These are phyloP conservation scores for Nemopilema nomurai DNA, from an alignment of 30 jellyfish, hydroid and myxozoan species.

Conservation along the genomic window DNA sequence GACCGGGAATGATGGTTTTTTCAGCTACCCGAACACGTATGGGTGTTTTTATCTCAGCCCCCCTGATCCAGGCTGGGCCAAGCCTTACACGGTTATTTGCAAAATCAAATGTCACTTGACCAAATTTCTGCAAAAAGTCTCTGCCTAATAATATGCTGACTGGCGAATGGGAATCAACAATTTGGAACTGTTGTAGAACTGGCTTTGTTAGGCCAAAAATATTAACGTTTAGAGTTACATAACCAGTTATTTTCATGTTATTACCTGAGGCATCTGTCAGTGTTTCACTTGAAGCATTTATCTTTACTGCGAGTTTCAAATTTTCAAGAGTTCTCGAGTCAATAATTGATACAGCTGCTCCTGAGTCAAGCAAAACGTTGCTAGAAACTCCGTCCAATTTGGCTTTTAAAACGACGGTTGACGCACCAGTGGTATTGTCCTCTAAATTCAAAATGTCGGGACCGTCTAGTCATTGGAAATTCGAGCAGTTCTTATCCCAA, in stretches of 20 bases:
- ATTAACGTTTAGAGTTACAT: slow-evolving; percentile 11
- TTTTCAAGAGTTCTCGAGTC: slow-evolving; percentile 24
- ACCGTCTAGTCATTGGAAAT: slow-evolving; percentile 31
- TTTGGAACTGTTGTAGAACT: slow-evolving; percentile 17
- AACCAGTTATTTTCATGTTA: slow-evolving; percentile 47
- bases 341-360: slow-evolving; percentile 52
- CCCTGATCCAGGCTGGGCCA: slow-evolving; percentile 24
- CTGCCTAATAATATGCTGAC: slow-evolving; percentile 33
- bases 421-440: background rate
- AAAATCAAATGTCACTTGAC: slow-evolving; percentile 43
- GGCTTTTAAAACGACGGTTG: slow-evolving; percentile 41
- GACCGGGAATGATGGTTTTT: slow-evolving; percentile 11
- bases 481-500: slow-evolving; percentile 33
- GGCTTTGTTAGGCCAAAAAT: slow-evolving; percentile 13
- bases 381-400: slow-evolving; percentile 6
- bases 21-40: slow-evolving; percentile 28
- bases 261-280: slow-evolving; percentile 73
- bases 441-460: background rate
- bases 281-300: slow-evolving; percentile 1
- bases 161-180: slow-evolving; percentile 4
- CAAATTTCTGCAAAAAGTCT: slow-evolving; percentile 29
- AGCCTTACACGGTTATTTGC: slow-evolving; percentile 29
- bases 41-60: slow-evolving; percentile 14
- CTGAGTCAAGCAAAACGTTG: slow-evolving; percentile 57
- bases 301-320: background rate